Conservation (phyloP, 1,140 invertebrate species). For the Phenacoccus solenopsis region DNA sequence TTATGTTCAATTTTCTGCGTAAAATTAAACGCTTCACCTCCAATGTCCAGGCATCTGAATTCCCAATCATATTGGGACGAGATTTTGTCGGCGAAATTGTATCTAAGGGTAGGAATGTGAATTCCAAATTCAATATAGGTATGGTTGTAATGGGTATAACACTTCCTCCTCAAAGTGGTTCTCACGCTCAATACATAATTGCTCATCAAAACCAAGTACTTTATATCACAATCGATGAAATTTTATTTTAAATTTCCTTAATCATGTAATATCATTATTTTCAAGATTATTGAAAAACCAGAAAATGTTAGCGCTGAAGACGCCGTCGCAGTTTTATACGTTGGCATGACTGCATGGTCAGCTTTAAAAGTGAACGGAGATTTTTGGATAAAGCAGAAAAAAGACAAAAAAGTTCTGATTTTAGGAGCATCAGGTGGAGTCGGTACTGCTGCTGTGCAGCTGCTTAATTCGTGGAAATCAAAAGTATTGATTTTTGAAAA, state of each 20-base stretch:
- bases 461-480: constrained; percentile 62
- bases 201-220: constrained; percentile 50
- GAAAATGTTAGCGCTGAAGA: constrained; percentile 46
- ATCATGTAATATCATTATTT: background rate
- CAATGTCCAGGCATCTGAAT: constrained; percentile 42
- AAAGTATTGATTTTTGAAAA: constrained; percentile 33
- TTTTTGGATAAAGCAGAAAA: constrained; percentile 36
- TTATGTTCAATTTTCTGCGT: constrained; percentile 49
- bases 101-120: constrained; percentile 52
- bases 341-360: constrained; percentile 69
- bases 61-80: constrained; percentile 69
- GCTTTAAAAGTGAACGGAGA: constrained; percentile 57
- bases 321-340: constrained; percentile 69
- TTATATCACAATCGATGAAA: background rate
- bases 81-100: constrained; percentile 71
- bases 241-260: too few species aligned
- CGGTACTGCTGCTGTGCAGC: constrained; percentile 68
- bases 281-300: constrained; percentile 54
- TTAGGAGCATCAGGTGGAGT: constrained; percentile 84
- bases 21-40: constrained; percentile 29
- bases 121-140: constrained; percentile 44
- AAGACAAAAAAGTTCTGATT: constrained; percentile 53
- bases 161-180: constrained; percentile 51
- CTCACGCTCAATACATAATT: constrained; percentile 61
- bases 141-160: constrained; percentile 71